A percentile compares a stretch with the other conserved stretches of the same genome.
Conservation (phyloP, 2,888 invertebrate species). For the Sicus ferrugineus region DNA sequence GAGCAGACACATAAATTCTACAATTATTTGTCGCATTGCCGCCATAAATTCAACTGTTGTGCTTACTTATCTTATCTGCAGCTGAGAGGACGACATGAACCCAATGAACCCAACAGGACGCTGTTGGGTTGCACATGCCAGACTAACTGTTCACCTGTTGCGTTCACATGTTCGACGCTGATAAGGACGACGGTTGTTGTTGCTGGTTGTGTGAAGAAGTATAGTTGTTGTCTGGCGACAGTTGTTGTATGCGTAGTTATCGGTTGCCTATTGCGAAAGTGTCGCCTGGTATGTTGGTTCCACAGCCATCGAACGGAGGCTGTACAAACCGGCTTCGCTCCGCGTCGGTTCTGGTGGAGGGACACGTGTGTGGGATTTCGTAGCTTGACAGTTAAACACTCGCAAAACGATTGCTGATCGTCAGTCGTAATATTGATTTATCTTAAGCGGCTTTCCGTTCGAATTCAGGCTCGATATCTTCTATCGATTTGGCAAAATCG, state of each 20-base stretch:
- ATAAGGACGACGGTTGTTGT: not conserved
- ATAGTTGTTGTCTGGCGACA: slow-evolving; percentile 6
- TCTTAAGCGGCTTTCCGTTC: not conserved
- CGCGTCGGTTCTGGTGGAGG: not conserved
- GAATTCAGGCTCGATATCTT: not conserved
- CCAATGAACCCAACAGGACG: slow-evolving; percentile 19
- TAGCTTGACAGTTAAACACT: not conserved
- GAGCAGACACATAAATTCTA: slow-evolving; percentile 17
- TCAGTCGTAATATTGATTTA: not conserved
- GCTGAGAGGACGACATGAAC: slow-evolving; percentile 6
- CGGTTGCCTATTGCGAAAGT: not conserved
- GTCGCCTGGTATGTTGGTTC: not conserved
- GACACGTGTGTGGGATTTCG: not conserved
- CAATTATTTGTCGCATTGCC: slow-evolving; percentile 29
- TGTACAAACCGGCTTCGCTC: not conserved
- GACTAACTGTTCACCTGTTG: slow-evolving; percentile 31
- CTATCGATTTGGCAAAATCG: too few relatives aligned
- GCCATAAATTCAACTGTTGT: slow-evolving; percentile 19
- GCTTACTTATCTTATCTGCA: not conserved
- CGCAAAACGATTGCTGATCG: not conserved
- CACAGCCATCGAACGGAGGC: not conserved
- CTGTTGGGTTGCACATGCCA: slow-evolving; percentile 21
- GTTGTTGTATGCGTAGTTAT: not conserved
- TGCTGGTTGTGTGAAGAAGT: not conserved
- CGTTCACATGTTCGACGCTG: not conserved